Percentiles rank a stretch among this genome's conserved stretches.
phyloP scores from a whole-genome alignment of 2,888 invertebrate genomes.

The Helobdella robusta region DNA sequence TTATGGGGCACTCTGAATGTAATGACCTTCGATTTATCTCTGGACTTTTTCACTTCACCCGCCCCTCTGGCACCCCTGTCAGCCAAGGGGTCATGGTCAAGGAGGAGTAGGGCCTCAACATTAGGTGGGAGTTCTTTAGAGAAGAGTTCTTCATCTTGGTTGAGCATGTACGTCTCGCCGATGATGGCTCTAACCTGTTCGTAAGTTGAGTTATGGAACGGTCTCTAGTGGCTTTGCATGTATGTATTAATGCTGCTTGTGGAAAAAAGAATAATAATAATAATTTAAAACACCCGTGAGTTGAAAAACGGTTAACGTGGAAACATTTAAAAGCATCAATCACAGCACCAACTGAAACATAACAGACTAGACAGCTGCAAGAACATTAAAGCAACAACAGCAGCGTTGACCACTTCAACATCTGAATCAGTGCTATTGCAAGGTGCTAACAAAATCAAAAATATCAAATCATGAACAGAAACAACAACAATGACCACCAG shows the following conservation, averaged over 20 bases:
- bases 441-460: too few species aligned
- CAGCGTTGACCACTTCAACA: too few species aligned
- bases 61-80: constrained; percentile 41
- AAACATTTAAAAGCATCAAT: too few species aligned
- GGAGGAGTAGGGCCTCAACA: constrained; percentile 45
- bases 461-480: too few species aligned
- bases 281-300: neutral
- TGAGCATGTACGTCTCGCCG: constrained; percentile 53
- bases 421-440: too few species aligned
- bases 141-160: constrained; percentile 51
- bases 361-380: too few species aligned
- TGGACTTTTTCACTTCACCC: constrained; percentile 19
- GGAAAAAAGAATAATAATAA: neutral
- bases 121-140: constrained; percentile 48
- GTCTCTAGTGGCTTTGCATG: neutral
- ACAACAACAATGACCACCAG: too few species aligned
- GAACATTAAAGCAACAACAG: too few species aligned
- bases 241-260: neutral
- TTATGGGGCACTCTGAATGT: constrained; percentile 53
- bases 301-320: neutral
- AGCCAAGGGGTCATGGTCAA: constrained; percentile 49
- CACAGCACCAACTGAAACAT: too few species aligned
- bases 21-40: constrained; percentile 41
- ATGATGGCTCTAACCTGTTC: constrained; percentile 46
- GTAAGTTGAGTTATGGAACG: neutral